Evolutionary conservation across 2,797 vertebrate species (phyloP), one percentile per base, ranked within the genome.

Genomic region (Coranthus polyacanthus): DNA sequence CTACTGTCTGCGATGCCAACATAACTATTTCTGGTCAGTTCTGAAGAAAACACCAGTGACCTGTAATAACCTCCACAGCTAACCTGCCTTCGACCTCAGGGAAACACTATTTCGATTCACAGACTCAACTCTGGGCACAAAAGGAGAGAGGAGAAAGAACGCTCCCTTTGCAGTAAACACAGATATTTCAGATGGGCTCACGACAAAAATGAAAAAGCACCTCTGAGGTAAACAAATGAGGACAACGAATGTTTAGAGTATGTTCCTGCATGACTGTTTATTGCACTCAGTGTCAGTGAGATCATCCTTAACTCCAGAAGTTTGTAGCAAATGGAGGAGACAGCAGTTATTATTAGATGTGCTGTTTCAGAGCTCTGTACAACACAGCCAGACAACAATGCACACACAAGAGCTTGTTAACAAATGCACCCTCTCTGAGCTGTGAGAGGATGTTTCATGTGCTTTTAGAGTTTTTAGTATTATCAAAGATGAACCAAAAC

Each of bases 291-390:
- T 57, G 47, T 70, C 71, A 77, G 64, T 75, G 64, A 82, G 66
- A 78, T 78, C 79, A 81, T 75, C 53, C 46, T 44, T 34, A 78
- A 51, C 56, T 82, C 64, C 63, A 78, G 64, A 72, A 65, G 55
- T 72, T 68, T 75, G 78, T 51, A 70, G 42, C 37, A 6, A 74
- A 81, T 57, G 38, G 84, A 79, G 66, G 76, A 82, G 71, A 82
- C 18, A 46, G 67, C 16, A 36, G 73, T 80, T 86, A 88, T 82
- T 83, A 80, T 79, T 82, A 84, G 82, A 74, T 21, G 26, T 41
- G 59, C 37, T 20, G 42, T 69, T 86, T 72, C 68, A 57, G 52
- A 79, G 62, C 53, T 49, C 45, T 52, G 54, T 29, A 64, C 55
- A 75, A 55, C 39, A 66, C 70, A 75, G 41, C 54, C 15, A 68